Evolutionary conservation across 1,140 invertebrate species (phyloP).

Genomic region (Aradophagus sp.): DNA sequence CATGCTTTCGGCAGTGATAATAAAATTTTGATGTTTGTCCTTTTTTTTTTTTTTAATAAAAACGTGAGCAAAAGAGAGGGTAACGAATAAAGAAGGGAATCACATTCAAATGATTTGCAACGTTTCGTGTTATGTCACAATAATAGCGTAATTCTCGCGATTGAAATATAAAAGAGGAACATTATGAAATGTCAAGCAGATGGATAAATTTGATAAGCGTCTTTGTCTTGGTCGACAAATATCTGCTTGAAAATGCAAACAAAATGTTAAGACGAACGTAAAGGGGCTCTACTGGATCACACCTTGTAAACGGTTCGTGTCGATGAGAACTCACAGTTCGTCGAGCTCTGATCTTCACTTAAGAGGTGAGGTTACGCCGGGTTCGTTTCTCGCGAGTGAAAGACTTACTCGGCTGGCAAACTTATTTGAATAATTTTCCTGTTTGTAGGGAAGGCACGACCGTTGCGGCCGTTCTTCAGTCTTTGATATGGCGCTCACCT

Average conservation of each 20-base stretch:
- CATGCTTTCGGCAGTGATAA: no score
- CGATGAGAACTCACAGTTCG: conserved; percentile 47
- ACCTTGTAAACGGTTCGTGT: conserved; percentile 43
- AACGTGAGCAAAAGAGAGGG: no score
- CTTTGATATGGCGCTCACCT: conserved; percentile 23
- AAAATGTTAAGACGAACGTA: conserved; percentile 22
- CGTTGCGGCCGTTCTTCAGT: conserved; percentile 16
- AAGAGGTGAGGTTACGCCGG: conserved; percentile 31
- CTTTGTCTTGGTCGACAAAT: conserved; percentile 3
- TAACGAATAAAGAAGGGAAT: no score
- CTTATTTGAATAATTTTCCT: conserved; percentile 62
- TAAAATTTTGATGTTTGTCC: no score
- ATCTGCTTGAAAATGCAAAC: conserved; percentile 25
- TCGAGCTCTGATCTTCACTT: conserved; percentile 19
- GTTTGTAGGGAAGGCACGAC: conserved; percentile 50
- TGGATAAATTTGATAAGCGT: conserved; percentile 17
- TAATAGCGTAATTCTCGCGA: background rate
- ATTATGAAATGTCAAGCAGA: conserved; percentile 21
- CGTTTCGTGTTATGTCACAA: background rate
- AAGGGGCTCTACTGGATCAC: conserved; percentile 31
- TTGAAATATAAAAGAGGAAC: conserved; percentile 1
- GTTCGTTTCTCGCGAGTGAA: conserved; percentile 41
- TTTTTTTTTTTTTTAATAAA: no score
- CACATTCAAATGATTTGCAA: no score
- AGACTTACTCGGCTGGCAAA: conserved; percentile 31